A percentile compares a stretch with the other conserved stretches of the same genome.
phyloP scores from a whole-genome alignment of 2,797 vertebrate species.

The Enteromius treurensis region DNA sequence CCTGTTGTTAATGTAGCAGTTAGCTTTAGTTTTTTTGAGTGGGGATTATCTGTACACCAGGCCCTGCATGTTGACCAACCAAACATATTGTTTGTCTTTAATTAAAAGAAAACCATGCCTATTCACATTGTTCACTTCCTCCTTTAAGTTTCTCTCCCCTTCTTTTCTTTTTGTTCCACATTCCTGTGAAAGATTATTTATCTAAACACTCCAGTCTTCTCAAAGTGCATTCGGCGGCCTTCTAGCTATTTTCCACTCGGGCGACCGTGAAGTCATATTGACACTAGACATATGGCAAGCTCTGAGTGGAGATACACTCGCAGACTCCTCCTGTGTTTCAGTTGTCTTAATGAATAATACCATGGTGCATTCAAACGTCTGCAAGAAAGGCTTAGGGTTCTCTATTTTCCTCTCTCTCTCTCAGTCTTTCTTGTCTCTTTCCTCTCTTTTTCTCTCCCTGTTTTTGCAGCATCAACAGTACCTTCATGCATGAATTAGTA shows the following conservation, averaged over 20 bases:
- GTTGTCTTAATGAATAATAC: slow-evolving; percentile 85
- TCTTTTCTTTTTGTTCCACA: slow-evolving; percentile 13
- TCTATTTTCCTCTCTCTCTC: not conserved
- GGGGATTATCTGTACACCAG: slow-evolving; percentile 1
- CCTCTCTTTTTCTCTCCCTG: slow-evolving; percentile 20
- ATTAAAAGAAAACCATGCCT: slow-evolving; percentile 30
- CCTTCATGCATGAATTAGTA: slow-evolving; percentile 77
- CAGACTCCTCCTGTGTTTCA: slow-evolving; percentile 77
- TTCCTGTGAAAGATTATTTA: slow-evolving; percentile 78
- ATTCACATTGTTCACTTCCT: slow-evolving; percentile 60
- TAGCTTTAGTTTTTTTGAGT: not conserved
- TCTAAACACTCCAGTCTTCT: slow-evolving; percentile 73
- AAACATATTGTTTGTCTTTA: slow-evolving; percentile 25
- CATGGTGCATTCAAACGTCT: slow-evolving; percentile 76
- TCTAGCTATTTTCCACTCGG: slow-evolving; percentile 82
- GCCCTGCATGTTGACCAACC: not conserved
- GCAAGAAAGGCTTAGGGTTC: slow-evolving; percentile 64
- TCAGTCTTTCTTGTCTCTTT: slow-evolving; percentile 14
- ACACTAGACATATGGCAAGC: slow-evolving; percentile 85
- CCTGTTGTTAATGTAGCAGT: not conserved
- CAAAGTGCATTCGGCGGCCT: slow-evolving; percentile 74
- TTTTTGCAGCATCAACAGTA: slow-evolving; percentile 71
- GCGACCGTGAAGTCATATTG: slow-evolving; percentile 84
- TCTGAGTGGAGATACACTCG: slow-evolving; percentile 78
- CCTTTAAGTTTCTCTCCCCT: slow-evolving; percentile 60